A percentile compares a stretch with the other conserved stretches of the same genome.
Conservation (phyloP, 1,140 invertebrate genomes). For the Anastatus disparis region DNA sequence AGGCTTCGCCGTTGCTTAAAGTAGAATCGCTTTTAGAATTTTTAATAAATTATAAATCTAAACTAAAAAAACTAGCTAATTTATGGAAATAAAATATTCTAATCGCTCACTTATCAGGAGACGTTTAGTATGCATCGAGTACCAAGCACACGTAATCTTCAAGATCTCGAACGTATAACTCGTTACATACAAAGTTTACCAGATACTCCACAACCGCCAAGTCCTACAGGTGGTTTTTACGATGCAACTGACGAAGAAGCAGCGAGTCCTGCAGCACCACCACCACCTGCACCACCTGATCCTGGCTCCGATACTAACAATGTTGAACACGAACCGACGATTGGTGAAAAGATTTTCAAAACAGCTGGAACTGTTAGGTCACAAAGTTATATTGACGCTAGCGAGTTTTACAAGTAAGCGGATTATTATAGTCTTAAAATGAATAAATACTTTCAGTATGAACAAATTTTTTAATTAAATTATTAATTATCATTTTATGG, state of each 20-base stretch:
- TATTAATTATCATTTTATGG: too few species aligned
- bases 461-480: too few species aligned
- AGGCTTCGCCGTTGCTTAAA: too few species aligned
- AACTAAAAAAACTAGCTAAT: constrained; percentile 10
- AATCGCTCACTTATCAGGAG: background rate
- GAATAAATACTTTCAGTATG: background rate
- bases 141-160: constrained; percentile 41
- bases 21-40: too few species aligned
- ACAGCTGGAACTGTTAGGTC: constrained; percentile 60
- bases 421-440: background rate
- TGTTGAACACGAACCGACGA: constrained; percentile 52
- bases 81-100: background rate
- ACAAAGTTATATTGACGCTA: constrained; percentile 62
- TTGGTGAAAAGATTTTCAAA: constrained; percentile 63
- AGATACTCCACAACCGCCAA: constrained; percentile 17
- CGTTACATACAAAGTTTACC: constrained; percentile 63
- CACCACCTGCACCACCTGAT: constrained; percentile 58
- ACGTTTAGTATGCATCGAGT: constrained; percentile 32
- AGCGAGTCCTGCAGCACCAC: constrained; percentile 55
- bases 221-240: background rate
- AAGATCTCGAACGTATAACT: constrained; percentile 58
- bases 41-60: too few species aligned
- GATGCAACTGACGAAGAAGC: background rate
- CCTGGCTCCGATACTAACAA: constrained; percentile 47
- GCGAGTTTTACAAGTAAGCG: constrained; percentile 63